These are phyloP conservation scores for Ptilorrhoa leucosticta DNA, from an alignment of 2,113 vertebrate species.

Conservation along the genomic window DNA sequence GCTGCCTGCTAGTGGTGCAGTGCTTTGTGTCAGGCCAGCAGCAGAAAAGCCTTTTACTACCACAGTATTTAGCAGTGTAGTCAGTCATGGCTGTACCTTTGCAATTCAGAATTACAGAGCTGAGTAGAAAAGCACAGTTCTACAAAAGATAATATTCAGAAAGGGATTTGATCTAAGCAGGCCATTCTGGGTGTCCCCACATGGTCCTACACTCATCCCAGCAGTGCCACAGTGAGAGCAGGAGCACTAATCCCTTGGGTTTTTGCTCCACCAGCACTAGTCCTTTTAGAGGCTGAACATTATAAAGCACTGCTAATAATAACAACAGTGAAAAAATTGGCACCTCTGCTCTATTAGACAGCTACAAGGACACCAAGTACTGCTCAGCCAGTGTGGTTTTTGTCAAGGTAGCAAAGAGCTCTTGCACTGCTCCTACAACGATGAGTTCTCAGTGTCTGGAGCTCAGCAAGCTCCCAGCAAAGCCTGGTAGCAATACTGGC, in stretches of 20 bases:
- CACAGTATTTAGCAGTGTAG: background rate
- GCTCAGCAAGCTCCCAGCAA: background rate
- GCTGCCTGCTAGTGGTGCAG: background rate
- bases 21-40: background rate
- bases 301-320: background rate
- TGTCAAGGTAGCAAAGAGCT: background rate
- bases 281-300: background rate
- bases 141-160: background rate
- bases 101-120: background rate
- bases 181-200: background rate
- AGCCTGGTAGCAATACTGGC: background rate
- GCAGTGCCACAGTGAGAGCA: background rate
- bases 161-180: background rate
- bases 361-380: background rate
- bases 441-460: background rate
- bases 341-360: background rate
- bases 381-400: background rate
- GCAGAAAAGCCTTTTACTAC: background rate
- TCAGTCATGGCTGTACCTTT: background rate
- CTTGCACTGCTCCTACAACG: background rate
- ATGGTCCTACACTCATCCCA: background rate
- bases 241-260: background rate
- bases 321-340: background rate
- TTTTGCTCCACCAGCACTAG: background rate
- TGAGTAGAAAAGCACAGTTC: background rate